phyloP scores from a whole-genome alignment of 1,140 invertebrate genomes.

The Rhyzopertha dominica region DNA sequence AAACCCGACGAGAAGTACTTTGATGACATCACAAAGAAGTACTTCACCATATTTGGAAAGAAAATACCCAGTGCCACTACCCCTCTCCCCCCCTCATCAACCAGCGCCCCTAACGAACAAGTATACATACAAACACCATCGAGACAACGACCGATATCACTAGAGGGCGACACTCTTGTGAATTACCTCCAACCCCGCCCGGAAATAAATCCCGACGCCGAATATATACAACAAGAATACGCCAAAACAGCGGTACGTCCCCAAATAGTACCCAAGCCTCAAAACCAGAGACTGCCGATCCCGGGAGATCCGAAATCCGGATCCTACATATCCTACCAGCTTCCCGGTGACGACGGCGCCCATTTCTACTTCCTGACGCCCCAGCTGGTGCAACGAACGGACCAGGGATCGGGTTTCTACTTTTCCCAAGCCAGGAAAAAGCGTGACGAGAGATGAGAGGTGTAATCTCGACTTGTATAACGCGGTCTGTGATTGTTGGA shows the following conservation, averaged over 20 bases:
- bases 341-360: conserved; percentile 61
- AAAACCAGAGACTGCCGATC: conserved; percentile 28
- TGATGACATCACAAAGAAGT: conserved; percentile 71
- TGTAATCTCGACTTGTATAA: too few species aligned
- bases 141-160: conserved; percentile 46
- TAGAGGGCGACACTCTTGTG: conserved; percentile 57
- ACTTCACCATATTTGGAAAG: conserved; percentile 70
- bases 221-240: conserved; percentile 49
- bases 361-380: conserved; percentile 75
- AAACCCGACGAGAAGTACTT: conserved; percentile 65
- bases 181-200: conserved; percentile 58
- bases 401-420: conserved; percentile 41
- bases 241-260: too few species aligned
- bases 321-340: conserved; percentile 60
- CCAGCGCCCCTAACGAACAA: conserved; percentile 6
- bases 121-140: conserved; percentile 21
- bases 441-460: too few species aligned
- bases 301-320: conserved; percentile 49
- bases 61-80: conserved; percentile 56
- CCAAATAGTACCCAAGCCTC: conserved; percentile 14
- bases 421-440: conserved; percentile 35
- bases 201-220: conserved; percentile 61
- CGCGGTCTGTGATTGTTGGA: too few species aligned
- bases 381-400: conserved; percentile 51
- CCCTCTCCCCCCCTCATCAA: conserved; percentile 37